Evolutionary conservation across 1,140 invertebrate species (phyloP), one percentile per base, ranked within the genome.

Genomic region (Eufriesea mexicana): DNA sequence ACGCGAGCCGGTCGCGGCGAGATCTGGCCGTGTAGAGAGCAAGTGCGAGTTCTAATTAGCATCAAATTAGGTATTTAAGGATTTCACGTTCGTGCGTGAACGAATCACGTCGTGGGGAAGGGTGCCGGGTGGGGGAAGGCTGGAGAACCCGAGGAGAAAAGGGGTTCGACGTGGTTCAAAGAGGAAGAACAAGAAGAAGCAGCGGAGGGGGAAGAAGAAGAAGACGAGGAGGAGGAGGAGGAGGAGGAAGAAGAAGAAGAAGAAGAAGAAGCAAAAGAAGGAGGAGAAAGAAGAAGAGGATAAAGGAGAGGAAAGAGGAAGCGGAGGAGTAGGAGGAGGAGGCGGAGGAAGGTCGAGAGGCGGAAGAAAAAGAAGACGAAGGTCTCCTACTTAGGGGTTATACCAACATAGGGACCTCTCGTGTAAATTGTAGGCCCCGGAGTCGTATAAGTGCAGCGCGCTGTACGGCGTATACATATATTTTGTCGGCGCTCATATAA

Each of bases 401-500:
- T 92, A 91, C 89, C 89, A 89, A 91, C 91, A 90, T 89, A 85
- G 68, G 77, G 51, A 85, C 79, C 83, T 51, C 83, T 88, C 88
- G 90, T 91, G 92, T 92, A 93, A 93, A 93, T 93, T 92, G 93
- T 93, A 92, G 91, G 85, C 90, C 88, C 88, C 73, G 71, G 83
- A 90, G 90, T 93, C 90, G 90, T 91, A 92, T 92, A 93, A 92
- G 91, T 92, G 90, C 89, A 87, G 54, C 86, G 75, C 35, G 71
- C 28, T 74, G 62, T 71, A 80, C 84, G 89, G 81, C 91, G 89
- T 93, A 93, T 90, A 74, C 71, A 91, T 89, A 90, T 94, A 94
- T 94, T 94, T 94, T 93, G 93, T 91, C 91, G 92, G 91, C 90
- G 91, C 92, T 94, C 94, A 93, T 94, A 94, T 94, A 94, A 94